Base-by-base conservation (phyloP, 1,140 invertebrate genomes). In the Oedothorax gibbosus region DNA sequence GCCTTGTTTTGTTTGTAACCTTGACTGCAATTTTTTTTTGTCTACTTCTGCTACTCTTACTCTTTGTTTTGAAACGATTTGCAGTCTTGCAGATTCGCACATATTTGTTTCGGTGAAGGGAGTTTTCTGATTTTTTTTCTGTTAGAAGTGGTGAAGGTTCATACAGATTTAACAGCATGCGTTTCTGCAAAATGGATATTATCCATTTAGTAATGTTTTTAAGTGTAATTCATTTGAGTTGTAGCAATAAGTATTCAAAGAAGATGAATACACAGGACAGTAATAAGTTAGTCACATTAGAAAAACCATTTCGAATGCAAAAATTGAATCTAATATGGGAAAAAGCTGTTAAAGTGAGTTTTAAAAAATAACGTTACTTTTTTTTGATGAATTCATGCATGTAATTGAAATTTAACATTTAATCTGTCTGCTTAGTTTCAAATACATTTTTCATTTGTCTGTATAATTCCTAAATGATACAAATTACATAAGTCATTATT, bases 311-410 rank as follows among this genome's bases (percentile, higher is more conserved):
- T 90, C 91, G 95, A 85, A 96, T 96, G 93, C 92, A 94, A 11
- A 97, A 96, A 90, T 89, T 96, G 7, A 96, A 97, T 90, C 88
- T 95, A 57, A 89, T 96, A 11, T 97, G 95, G 95, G 90, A 92
- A 0, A 96, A 96, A 91, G 95, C 95, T 2, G 93, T 94, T 90
- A 93, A 95, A 89, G 96, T 96, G 91, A 89, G 88, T 65, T 79
- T 35, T 35, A 35, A 35, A 35, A 35, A 35, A 35, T 35, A 2
- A 5, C 35, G 5, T 35, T 35, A 2, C 35, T 35, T 35, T 35
- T 35, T 35, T 35, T 35, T 35, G n/a, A 35, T 35, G 35, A 35
- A 35, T 35, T 1, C 35, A 35, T 5, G 35, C 35, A 35, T 35
- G 1, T 35, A 35, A 35, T 35, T 35, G 35, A 35, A 35, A 35